phyloP scores from a whole-genome alignment of 2,888 invertebrate species.

The Tetranychus piercei region DNA sequence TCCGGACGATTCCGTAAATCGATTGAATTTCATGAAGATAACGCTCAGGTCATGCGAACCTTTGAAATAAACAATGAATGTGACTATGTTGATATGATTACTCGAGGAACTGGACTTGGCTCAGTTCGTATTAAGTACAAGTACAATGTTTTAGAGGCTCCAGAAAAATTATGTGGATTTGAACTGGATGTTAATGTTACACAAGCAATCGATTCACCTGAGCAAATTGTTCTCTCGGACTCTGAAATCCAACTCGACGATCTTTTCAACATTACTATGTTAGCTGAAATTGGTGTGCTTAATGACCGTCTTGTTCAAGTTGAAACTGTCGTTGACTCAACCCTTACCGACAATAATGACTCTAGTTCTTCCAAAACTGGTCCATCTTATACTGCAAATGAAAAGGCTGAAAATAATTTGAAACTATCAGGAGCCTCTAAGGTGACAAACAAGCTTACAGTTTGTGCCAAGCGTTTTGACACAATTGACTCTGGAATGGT shows the following conservation, averaged over 20 bases:
- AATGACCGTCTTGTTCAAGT: neutral
- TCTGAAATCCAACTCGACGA: neutral
- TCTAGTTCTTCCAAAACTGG: neutral
- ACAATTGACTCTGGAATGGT: conserved; percentile 24
- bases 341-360: neutral
- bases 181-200: conserved; percentile 18
- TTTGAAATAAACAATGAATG: conserved; percentile 19
- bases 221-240: neutral
- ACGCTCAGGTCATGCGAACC: conserved; percentile 28
- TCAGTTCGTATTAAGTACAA: conserved; percentile 24
- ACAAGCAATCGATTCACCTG: neutral
- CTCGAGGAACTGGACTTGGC: conserved; percentile 27
- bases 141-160: conserved; percentile 25
- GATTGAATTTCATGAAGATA: conserved; percentile 26
- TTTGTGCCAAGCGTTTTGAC: conserved; percentile 17
- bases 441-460: conserved; percentile 11
- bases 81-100: conserved; percentile 22
- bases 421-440: neutral
- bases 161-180: conserved; percentile 24
- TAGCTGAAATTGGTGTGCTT: neutral
- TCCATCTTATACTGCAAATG: neutral
- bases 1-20: conserved; percentile 26
- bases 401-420: neutral
- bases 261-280: neutral
- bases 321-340: neutral